These are phyloP conservation scores for Sphyrna mokarran DNA, from an alignment of 2,113 vertebrate genomes.

Conservation along the genomic window DNA sequence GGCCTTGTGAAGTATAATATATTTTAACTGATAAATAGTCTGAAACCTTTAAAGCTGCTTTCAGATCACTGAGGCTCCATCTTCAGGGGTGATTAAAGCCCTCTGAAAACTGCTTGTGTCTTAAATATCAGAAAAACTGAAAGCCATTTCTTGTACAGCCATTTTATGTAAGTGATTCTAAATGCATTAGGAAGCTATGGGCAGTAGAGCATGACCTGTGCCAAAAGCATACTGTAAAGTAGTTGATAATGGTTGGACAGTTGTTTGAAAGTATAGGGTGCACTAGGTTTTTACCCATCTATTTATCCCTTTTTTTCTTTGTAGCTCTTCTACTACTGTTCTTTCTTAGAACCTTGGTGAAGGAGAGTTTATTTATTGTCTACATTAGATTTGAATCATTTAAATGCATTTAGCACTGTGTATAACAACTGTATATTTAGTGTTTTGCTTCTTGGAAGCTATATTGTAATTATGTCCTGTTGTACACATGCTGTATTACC, in stretches of 20 bases:
- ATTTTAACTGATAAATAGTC: not conserved
- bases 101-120: not conserved
- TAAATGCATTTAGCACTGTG: slow-evolving; percentile 8
- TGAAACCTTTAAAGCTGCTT: not conserved
- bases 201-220: not conserved
- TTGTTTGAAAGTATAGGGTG: not conserved
- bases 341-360: not conserved
- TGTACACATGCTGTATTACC: not conserved
- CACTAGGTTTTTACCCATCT: not conserved
- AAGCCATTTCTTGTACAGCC: not conserved
- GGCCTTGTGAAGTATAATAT: not conserved
- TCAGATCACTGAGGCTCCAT: not conserved
- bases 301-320: not conserved
- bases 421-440: slow-evolving; percentile 23
- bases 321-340: not conserved
- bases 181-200: not conserved
- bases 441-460: slow-evolving; percentile 17
- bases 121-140: slow-evolving; percentile 5
- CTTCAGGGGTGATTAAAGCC: not conserved
- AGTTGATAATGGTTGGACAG: not conserved
- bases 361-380: not conserved
- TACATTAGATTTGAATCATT: not conserved
- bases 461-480: slow-evolving; percentile 22
- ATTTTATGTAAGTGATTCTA: not conserved
- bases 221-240: not conserved